Conservation (phyloP, 1,140 invertebrate genomes). For the Drosophila bipectinata region DNA sequence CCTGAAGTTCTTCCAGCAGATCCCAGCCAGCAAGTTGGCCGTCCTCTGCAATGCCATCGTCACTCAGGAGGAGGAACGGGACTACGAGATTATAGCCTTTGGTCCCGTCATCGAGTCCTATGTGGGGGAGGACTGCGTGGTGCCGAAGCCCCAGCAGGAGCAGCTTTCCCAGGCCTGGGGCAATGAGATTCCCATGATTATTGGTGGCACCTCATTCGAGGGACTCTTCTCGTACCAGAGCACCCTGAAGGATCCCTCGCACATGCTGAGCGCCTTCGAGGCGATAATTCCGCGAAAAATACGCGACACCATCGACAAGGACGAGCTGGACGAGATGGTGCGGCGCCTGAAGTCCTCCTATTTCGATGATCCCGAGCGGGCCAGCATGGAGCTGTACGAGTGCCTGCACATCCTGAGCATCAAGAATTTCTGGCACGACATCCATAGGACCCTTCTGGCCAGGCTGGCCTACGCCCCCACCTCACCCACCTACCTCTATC, state of each 20-base stretch:
- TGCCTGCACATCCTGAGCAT: constrained; percentile 63
- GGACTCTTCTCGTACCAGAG: constrained; percentile 71
- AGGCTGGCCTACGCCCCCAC: constrained; percentile 60
- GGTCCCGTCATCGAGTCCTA: constrained; percentile 82
- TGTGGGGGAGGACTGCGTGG: constrained; percentile 68
- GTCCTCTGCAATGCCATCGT: constrained; percentile 53
- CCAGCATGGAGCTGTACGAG: constrained; percentile 48
- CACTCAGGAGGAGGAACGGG: constrained; percentile 52
- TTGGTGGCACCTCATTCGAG: constrained; percentile 82
- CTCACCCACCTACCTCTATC: constrained; percentile 84
- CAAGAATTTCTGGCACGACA: constrained; percentile 81
- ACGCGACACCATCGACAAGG: constrained; percentile 37
- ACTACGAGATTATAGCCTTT: constrained; percentile 67
- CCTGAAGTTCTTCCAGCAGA: constrained; percentile 76
- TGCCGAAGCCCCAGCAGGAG: constrained; percentile 69
- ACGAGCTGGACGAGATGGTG: constrained; percentile 50
- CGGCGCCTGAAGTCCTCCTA: constrained; percentile 54
- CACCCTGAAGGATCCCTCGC: constrained; percentile 41
- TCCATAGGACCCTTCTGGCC: constrained; percentile 74
- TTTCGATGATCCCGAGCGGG: constrained; percentile 47
- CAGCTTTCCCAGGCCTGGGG: constrained; percentile 77
- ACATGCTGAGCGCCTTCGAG: constrained; percentile 58
- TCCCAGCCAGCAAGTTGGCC: constrained; percentile 40
- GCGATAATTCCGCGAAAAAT: constrained; percentile 51
- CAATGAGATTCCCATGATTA: constrained; percentile 83